A percentile compares a stretch with the other conserved stretches of the same genome.
These are phyloP conservation scores for Picathartes gymnocephalus DNA, from an alignment of 2,113 vertebrate species.

Conservation along the genomic window DNA sequence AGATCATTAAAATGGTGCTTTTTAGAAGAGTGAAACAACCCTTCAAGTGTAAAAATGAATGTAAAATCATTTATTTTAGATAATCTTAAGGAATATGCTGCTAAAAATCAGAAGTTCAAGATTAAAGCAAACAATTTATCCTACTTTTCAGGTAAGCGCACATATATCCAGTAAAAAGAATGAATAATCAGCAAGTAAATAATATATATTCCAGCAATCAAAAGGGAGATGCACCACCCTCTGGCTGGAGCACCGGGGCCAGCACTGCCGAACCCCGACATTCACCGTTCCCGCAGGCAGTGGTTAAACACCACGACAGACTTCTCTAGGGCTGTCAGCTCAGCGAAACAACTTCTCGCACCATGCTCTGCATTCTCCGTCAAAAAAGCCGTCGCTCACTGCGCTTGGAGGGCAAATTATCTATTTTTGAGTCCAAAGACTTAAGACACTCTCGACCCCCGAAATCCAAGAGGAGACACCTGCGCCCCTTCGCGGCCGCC, in stretches of 20 bases:
- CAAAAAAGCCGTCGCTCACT: accelerated
- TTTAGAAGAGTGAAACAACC: not conserved
- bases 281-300: not conserved
- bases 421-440: accelerated
- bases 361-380: accelerated
- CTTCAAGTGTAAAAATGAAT: not conserved
- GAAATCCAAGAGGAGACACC: not conserved
- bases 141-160: not conserved
- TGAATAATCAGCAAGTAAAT: not conserved
- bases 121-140: not conserved
- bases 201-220: accelerated
- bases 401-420: accelerated
- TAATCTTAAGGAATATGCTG: not conserved
- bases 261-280: not conserved
- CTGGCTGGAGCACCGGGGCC: not conserved
- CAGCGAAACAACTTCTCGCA: accelerated
- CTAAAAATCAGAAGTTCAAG: not conserved
- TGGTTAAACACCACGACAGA: accelerated
- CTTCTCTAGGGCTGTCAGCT: accelerated
- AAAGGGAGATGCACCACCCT: accelerated
- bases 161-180: not conserved
- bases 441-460: accelerated
- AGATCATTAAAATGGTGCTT: not conserved
- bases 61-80: not conserved
- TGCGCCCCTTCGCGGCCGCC: not conserved